Conservation (phyloP, 2,888 invertebrate species). For the Rotaria sp. region DNA sequence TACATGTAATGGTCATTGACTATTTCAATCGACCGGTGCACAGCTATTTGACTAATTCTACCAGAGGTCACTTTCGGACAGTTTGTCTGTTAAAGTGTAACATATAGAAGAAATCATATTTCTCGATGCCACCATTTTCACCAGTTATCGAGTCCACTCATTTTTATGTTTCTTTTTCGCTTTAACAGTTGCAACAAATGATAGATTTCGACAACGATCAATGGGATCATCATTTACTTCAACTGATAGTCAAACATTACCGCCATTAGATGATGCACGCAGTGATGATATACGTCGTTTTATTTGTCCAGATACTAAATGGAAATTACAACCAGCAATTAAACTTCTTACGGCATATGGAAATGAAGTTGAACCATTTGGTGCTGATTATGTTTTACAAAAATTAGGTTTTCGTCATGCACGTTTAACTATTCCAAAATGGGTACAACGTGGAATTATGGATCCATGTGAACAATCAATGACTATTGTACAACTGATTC, state of each 20-base stretch:
- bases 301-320: slow-evolving; percentile 71
- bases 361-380: slow-evolving; percentile 92
- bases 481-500: neutral
- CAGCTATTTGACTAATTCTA: no score
- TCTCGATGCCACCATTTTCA: no score
- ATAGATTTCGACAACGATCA: slow-evolving; percentile 45
- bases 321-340: slow-evolving; percentile 78
- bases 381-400: slow-evolving; percentile 93
- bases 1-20: no score
- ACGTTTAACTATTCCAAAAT: slow-evolving; percentile 94
- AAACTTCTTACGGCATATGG: slow-evolving; percentile 69
- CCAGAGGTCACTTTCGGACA: no score
- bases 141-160: no score
- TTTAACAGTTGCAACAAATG: slow-evolving; percentile 46
- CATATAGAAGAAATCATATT: no score
- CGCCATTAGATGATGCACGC: slow-evolving; percentile 46
- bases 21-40: no score
- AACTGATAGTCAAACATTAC: neutral
- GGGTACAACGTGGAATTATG: slow-evolving; percentile 95
- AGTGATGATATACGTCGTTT: slow-evolving; percentile 78
- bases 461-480: slow-evolving; percentile 58
- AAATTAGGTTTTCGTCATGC: slow-evolving; percentile 95
- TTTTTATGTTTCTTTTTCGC: neutral
- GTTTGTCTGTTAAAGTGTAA: no score
- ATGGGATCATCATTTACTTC: slow-evolving; percentile 41